Evolutionary conservation across 2,888 invertebrate genomes (phyloP).

Genomic region (Seira ritae): DNA sequence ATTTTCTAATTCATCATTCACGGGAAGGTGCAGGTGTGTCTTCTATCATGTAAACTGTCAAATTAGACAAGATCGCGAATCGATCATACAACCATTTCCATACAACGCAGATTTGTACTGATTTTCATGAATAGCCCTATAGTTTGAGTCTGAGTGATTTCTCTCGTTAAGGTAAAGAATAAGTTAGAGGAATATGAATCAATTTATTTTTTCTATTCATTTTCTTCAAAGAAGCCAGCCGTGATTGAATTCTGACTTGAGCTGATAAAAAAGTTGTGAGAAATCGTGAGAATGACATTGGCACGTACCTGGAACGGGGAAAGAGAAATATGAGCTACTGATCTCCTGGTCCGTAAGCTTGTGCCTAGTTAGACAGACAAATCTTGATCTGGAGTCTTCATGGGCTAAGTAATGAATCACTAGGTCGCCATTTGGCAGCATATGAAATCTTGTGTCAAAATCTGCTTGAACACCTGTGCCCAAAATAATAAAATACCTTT

Average conservation of each 20-base stretch:
- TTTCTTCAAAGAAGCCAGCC: background rate
- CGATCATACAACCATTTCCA: conserved; percentile 25
- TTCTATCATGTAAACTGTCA: conserved; percentile 27
- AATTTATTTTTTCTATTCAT: background rate
- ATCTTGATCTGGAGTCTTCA: conserved; percentile 64
- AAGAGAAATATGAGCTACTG: conserved; percentile 65
- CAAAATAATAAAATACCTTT: no score
- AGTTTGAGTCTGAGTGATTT: background rate
- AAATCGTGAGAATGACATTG: no score
- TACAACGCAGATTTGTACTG: background rate
- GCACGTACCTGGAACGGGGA: conserved; percentile 63
- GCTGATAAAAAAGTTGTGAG: no score
- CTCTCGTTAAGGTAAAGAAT: background rate
- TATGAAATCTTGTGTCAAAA: conserved; percentile 61
- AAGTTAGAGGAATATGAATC: conserved; percentile 19
- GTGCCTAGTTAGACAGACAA: conserved; percentile 69
- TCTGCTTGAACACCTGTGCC: conserved; percentile 64
- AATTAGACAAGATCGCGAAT: conserved; percentile 40
- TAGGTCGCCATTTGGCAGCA: conserved; percentile 72
- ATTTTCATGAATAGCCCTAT: background rate
- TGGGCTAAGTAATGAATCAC: conserved; percentile 63
- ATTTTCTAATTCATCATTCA: background rate
- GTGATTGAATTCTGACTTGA: background rate
- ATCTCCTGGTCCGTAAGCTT: conserved; percentile 69
- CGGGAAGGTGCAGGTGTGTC: background rate